phyloP scores from a whole-genome alignment of 2,888 invertebrate species.

The Aradus depressus region DNA sequence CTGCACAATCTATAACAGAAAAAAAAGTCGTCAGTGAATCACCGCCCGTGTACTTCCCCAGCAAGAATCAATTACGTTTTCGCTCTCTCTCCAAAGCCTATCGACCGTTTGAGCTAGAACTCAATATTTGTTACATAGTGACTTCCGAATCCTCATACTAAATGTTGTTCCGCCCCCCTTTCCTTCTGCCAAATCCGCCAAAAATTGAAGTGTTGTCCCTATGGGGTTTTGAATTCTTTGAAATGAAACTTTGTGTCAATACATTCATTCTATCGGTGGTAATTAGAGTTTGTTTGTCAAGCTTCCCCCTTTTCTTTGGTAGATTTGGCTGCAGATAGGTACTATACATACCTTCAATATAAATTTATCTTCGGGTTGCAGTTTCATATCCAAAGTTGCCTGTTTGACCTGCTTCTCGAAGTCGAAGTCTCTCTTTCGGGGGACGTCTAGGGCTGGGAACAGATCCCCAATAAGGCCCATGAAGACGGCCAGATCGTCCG shows the following conservation, averaged over 20 bases:
- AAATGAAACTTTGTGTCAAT: background rate
- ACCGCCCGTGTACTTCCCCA: too few species aligned
- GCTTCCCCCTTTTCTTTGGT: too few species aligned
- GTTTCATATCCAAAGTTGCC: constrained; percentile 66
- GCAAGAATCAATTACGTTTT: too few species aligned
- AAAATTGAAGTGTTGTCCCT: background rate
- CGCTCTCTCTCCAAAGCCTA: too few species aligned
- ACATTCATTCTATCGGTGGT: background rate
- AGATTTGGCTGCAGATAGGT: background rate
- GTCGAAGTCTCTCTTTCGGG: constrained; percentile 70
- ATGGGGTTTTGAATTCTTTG: too few species aligned
- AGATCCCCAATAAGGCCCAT: constrained; percentile 90
- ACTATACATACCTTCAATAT: constrained; percentile 53
- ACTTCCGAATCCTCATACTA: too few species aligned
- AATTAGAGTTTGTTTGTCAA: background rate
- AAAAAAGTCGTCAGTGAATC: background rate
- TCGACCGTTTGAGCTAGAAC: too few species aligned
- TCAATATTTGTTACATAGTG: too few species aligned
- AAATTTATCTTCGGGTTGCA: constrained; percentile 87
- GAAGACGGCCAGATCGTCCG: constrained; percentile 82
- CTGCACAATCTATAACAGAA: constrained; percentile 60
- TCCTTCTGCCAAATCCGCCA: background rate
- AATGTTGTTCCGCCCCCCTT: too few species aligned
- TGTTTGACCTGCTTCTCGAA: constrained; percentile 70
- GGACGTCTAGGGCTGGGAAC: constrained; percentile 85